Evolutionary conservation across 1,140 invertebrate species (phyloP).

Genomic region (Ruditapes philippinarum): DNA sequence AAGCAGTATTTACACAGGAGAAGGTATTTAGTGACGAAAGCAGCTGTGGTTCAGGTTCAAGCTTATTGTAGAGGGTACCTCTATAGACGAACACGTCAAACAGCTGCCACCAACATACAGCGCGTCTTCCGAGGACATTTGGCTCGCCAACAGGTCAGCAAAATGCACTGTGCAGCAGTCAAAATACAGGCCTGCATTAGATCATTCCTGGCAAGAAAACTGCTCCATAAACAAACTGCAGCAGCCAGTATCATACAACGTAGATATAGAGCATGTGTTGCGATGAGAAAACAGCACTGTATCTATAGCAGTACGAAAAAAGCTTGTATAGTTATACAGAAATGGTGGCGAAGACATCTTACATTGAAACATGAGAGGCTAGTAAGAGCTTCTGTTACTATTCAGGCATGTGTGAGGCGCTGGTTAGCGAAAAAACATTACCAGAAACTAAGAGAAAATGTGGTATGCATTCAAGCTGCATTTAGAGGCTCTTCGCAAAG

Average conservation of each 20-base stretch:
- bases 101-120: slow-evolving; percentile 72
- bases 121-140: slow-evolving; percentile 33
- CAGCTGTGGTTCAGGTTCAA: slow-evolving; percentile 50
- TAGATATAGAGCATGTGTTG: slow-evolving; percentile 53
- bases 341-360: slow-evolving; percentile 40
- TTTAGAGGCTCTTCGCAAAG: slow-evolving; percentile 11
- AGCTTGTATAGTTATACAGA: slow-evolving; percentile 54
- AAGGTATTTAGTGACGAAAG: slow-evolving; percentile 22
- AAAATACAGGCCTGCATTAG: slow-evolving; percentile 62
- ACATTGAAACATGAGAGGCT: slow-evolving; percentile 22
- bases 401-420: slow-evolving; percentile 74
- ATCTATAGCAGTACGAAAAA: slow-evolving; percentile 5
- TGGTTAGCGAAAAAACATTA: slow-evolving; percentile 41
- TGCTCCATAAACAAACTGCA: not conserved
- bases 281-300: slow-evolving; percentile 21
- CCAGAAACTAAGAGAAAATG: slow-evolving; percentile 49
- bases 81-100: not conserved
- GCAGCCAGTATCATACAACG: slow-evolving; percentile 66
- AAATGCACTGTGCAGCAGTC: slow-evolving; percentile 8
- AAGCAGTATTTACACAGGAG: slow-evolving; percentile 37
- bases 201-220: slow-evolving; percentile 3
- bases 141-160: not conserved
- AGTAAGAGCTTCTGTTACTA: slow-evolving; percentile 63
- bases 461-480: slow-evolving; percentile 72
- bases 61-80: slow-evolving; percentile 65